phyloP scores from a whole-genome alignment of 2,797 vertebrate genomes.

The Podarcis siculus region DNA sequence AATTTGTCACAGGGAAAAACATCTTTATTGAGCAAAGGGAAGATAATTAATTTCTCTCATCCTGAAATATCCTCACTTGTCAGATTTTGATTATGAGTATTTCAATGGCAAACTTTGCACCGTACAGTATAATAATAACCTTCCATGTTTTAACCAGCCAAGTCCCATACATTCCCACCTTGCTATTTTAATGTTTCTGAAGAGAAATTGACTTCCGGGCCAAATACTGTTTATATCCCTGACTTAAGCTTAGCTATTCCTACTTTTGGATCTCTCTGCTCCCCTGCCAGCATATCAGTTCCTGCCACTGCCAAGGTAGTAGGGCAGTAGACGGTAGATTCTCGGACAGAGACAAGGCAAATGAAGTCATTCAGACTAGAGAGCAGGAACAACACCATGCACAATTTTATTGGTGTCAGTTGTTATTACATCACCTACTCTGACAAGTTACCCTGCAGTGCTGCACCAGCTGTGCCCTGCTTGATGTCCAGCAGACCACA shows the following conservation, averaged over 20 bases:
- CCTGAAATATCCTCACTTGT: conserved; percentile 4
- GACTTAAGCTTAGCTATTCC: neutral
- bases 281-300: too few relatives aligned
- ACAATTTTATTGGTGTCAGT: neutral
- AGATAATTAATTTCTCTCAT: conserved; percentile 16
- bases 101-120: neutral
- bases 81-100: neutral
- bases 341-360: neutral
- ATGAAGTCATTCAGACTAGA: neutral
- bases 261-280: neutral
- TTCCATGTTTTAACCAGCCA: too few relatives aligned
- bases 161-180: neutral
- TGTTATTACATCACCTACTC: neutral
- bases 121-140: neutral
- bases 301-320: too few relatives aligned
- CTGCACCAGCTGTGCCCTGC: neutral
- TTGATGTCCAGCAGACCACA: neutral
- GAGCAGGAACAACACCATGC: neutral
- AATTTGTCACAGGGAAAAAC: neutral
- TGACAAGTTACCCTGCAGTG: neutral
- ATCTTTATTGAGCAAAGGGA: conserved; percentile 5
- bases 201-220: neutral
- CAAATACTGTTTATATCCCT: neutral
- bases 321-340: neutral
- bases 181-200: neutral